Evolutionary conservation across 2,888 invertebrate species (phyloP), one percentile per base, ranked within the genome.

Genomic region (Tenodera sinensis): DNA sequence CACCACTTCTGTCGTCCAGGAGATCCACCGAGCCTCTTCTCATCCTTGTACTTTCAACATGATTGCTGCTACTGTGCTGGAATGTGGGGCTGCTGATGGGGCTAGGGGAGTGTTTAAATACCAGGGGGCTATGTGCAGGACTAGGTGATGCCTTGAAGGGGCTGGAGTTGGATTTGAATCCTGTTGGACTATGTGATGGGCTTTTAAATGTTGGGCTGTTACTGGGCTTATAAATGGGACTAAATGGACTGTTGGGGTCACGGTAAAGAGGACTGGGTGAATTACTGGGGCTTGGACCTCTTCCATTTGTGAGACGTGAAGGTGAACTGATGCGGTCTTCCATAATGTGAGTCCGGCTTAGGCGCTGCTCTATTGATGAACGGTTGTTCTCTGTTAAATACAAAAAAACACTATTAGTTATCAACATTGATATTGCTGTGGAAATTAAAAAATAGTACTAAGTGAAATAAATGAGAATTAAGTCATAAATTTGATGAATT

Each of bases 271-370:
- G 90, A 83, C 90, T 89, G 25, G 90, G 90, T 2, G 90, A 88
- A 28, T 90, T 89, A 27, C 84, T 82, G 85, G 89, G 83, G 84
- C 90, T 88, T 89, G 90, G 83, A 28, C 88, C 87, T 9, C 90
- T 83, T 8, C 91, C 91, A 87, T 91, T 91, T 27, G 89, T 85
- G 27, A 90, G 84, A 3, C 89, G 83, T n/a, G 89, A 89, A 8
- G 90, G 90, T 2, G 90, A 90, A 30, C 88, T 83, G 28, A 89
- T 83, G 6, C 90, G 89, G 25, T 90, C 90, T 81, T 91, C 91
- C 12, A 84, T 27, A 14, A 91, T 87, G 88, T 91, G 90, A 9
- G 90, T 88, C n/a, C 90, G 89, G 34, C 88, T 90, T 7, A 90
- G 89, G 7, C 90, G 90, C 85, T 90, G 90, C 25, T 90, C 90